Evolutionary conservation across 2,888 invertebrate species (phyloP), one percentile per base, ranked within the genome.

Genomic region (Isoperla grammatica): DNA sequence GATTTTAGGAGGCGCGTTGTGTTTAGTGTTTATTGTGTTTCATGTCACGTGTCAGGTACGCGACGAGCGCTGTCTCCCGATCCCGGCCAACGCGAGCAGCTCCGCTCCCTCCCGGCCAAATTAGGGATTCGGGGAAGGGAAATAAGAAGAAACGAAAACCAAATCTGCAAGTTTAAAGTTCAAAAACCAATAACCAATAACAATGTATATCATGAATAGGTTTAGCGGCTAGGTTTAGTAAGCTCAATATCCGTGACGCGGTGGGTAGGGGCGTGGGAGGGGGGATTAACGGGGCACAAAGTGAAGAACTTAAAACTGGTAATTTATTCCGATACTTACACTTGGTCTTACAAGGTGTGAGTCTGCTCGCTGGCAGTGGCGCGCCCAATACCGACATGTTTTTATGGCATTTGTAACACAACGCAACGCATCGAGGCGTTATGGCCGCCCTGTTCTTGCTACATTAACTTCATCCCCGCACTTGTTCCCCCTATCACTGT

Each of bases 401-500:
- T 53, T 53, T 53, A 53, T 39, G 53, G 37, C 53, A 39, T 17
- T 49, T 39, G 20, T 35, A 50, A 37, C 50, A 15, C 20, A 37
- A 53, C 53, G 37, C 20, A 53, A 53, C 19, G 39, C 53, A 39
- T 37, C 53, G 39, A 53, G 39, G 37, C 53, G 53, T 53, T 53
- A 53, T 53, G 49, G 56, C 49, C 56, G 56, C 56, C 42, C 43
- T 17, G 49, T 60, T 56, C 60, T 60, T 60, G 60, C 42, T 60
- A 56, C 60, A 60, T 60, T 60, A 60, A 56, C 60, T 60, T 56
- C 42, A 37, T 55, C 48, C 46, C 55, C 13, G 19, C 42, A 43
- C 54, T 54, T 37, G 48, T 13, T 37, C 9, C 49, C 53, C 39
- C 50, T 22, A 46, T 46, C 46, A 46, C 46, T 46, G 22, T 46